Percentiles rank a stretch among this genome's conserved stretches.
phyloP scores from a whole-genome alignment of 2,113 vertebrate genomes.

The Alces alces region DNA sequence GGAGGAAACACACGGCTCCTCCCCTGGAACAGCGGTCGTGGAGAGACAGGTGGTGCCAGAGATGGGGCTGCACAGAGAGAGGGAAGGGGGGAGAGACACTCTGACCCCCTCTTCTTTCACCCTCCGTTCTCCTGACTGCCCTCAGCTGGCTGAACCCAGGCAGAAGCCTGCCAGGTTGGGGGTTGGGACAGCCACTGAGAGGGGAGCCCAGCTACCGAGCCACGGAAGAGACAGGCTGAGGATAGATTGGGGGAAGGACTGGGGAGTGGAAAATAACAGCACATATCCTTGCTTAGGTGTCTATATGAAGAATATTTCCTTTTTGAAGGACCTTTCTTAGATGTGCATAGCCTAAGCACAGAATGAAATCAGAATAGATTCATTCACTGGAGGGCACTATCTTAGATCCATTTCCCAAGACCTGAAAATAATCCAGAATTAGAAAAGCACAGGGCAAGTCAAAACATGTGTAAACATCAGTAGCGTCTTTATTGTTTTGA shows the following conservation, averaged over 20 bases:
- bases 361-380: not conserved
- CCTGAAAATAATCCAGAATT: not conserved
- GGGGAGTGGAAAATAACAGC: not conserved
- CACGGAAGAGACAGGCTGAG: not conserved
- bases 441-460: not conserved
- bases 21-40: rapidly evolving
- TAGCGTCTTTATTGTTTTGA: not conserved
- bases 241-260: rapidly evolving
- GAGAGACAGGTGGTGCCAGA: not conserved
- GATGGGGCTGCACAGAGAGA: not conserved
- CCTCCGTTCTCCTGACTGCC: not conserved
- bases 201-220: not conserved
- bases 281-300: not conserved
- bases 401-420: not conserved
- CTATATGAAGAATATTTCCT: not conserved
- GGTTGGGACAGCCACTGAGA: not conserved
- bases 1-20: not conserved
- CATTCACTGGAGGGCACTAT: not conserved
- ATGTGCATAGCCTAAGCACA: not conserved
- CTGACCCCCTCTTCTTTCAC: not conserved
- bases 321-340: not conserved
- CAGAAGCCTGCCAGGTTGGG: not conserved
- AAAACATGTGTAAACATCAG: not conserved
- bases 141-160: not conserved
- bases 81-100: not conserved